Conservation (phyloP, 2,888 invertebrate genomes). For the Torymus aiolomorphi region DNA sequence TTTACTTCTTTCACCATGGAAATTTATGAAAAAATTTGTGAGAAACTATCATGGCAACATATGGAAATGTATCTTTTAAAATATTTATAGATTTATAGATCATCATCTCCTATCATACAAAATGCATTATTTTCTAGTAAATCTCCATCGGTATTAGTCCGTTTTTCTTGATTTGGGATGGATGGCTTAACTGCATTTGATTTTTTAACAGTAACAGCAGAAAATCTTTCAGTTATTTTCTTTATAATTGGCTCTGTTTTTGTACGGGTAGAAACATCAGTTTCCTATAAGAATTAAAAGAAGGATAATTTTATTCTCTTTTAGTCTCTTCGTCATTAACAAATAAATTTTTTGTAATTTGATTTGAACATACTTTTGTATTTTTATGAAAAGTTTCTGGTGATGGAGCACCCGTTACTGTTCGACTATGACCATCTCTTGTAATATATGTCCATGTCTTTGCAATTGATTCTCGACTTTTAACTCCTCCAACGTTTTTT, state of each 20-base stretch:
- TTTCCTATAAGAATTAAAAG: slow-evolving; percentile 56
- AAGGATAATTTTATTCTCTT: slow-evolving; percentile 32
- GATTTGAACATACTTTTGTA: slow-evolving; percentile 59
- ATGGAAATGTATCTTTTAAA: slow-evolving; percentile 7
- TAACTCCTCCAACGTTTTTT: slow-evolving; percentile 81
- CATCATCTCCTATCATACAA: slow-evolving; percentile 96
- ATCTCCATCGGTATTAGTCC: slow-evolving; percentile 74
- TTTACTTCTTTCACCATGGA: slow-evolving; percentile 10
- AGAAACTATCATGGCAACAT: slow-evolving; percentile 49
- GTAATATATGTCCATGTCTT: slow-evolving; percentile 84
- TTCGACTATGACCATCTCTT: slow-evolving; percentile 84
- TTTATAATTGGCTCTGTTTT: slow-evolving; percentile 83
- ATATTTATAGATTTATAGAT: slow-evolving; percentile 79
- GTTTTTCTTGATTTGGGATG: slow-evolving; percentile 62
- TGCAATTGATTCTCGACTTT: slow-evolving; percentile 72
- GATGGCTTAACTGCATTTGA: slow-evolving; percentile 64
- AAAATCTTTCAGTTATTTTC: slow-evolving; percentile 84
- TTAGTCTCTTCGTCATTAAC: neutral
- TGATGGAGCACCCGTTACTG: slow-evolving; percentile 79
- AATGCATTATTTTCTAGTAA: slow-evolving; percentile 94
- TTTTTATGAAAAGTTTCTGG: slow-evolving; percentile 77
- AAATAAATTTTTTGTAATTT: slow-evolving; percentile 10
- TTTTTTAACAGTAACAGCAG: slow-evolving; percentile 83
- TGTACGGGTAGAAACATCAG: slow-evolving; percentile 61
- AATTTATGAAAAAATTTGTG: slow-evolving; percentile 33